These are phyloP conservation scores for Drosophila orena DNA, from an alignment of 1,140 invertebrate species.

Conservation along the genomic window DNA sequence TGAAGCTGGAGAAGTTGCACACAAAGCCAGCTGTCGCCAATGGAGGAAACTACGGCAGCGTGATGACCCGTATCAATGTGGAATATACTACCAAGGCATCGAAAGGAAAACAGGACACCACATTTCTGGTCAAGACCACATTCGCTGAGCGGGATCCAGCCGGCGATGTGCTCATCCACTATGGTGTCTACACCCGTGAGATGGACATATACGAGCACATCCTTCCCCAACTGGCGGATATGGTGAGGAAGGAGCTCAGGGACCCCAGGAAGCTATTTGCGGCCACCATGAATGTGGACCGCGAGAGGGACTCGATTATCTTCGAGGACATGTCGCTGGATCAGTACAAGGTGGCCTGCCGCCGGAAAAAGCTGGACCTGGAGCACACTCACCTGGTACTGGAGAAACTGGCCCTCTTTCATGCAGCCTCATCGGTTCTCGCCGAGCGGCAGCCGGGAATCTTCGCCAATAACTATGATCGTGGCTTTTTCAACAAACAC, in stretches of 20 bases:
- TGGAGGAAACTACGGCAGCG: conserved; percentile 76
- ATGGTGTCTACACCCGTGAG: conserved; percentile 61
- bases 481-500: conserved; percentile 63
- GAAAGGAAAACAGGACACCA: conserved; percentile 10
- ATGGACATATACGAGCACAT: conserved; percentile 71
- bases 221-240: conserved; percentile 54
- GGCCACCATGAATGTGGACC: conserved; percentile 67
- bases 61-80: conserved; percentile 65
- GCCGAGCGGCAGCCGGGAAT: conserved; percentile 51
- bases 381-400: conserved; percentile 85
- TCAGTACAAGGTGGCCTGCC: conserved; percentile 86
- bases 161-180: conserved; percentile 49
- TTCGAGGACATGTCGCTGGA: conserved; percentile 83
- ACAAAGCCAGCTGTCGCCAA: conserved; percentile 59
- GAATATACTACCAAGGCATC: conserved; percentile 19
- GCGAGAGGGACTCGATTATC: conserved; percentile 53
- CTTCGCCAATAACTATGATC: conserved; percentile 59
- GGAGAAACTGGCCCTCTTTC: conserved; percentile 86
- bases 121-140: conserved; percentile 65
- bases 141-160: conserved; percentile 57
- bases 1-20: conserved; percentile 43
- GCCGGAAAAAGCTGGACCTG: conserved; percentile 85
- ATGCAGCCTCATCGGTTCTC: conserved; percentile 80
- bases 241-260: conserved; percentile 44
- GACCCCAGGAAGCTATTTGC: conserved; percentile 71